Evolutionary conservation across 2,113 vertebrate genomes (phyloP).

Genomic region (Xyrauchen texanus): DNA sequence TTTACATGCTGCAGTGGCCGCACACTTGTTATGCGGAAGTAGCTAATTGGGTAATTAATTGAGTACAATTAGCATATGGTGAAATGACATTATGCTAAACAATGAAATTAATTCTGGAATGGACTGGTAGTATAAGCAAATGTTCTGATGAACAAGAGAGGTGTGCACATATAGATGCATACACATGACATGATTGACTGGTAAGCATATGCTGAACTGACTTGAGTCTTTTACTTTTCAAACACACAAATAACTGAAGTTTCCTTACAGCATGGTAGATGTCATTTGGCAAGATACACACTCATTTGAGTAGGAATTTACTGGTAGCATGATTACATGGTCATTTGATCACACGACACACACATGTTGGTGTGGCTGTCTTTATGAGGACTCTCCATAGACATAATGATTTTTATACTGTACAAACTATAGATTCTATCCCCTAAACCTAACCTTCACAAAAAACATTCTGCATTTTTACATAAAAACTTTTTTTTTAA

Average conservation of each 20-base stretch:
- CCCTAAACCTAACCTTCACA: too few relatives aligned
- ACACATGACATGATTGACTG: neutral
- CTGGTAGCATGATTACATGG: constrained; percentile 13
- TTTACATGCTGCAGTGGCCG: neutral
- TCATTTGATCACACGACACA: constrained; percentile 1
- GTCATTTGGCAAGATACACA: neutral
- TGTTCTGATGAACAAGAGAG: constrained; percentile 19
- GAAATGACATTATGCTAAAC: constrained; percentile 7
- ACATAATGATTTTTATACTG: too few relatives aligned
- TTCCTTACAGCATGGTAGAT: neutral
- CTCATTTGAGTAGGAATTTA: neutral
- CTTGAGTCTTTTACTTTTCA: too few relatives aligned
- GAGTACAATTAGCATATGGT: constrained; percentile 45
- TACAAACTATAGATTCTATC: too few relatives aligned
- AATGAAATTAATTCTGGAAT: constrained; percentile 12
- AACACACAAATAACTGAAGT: too few relatives aligned
- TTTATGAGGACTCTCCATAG: too few relatives aligned
- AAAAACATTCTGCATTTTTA: too few relatives aligned
- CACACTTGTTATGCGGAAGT: constrained; percentile 43
- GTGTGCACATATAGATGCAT: neutral
- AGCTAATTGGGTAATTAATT: constrained; percentile 47
- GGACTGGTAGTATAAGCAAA: constrained; percentile 27
- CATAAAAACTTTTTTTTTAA: too few relatives aligned
- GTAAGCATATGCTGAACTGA: constrained; percentile 19
- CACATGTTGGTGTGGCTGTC: too few relatives aligned